phyloP scores from a whole-genome alignment of 2,888 invertebrate species.

The Drosophila ochracea region DNA sequence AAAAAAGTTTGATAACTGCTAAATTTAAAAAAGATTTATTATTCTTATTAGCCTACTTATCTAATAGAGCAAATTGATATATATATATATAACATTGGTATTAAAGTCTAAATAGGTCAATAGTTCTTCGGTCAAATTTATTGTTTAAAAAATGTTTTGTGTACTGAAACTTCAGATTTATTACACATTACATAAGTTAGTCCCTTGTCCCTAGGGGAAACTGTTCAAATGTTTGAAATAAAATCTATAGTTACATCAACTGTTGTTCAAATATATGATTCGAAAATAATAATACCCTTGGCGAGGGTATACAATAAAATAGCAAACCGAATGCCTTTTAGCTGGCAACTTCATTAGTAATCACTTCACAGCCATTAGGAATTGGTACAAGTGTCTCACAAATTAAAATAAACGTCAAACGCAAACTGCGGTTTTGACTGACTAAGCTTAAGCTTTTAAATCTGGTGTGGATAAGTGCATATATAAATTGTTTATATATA shows the following conservation, averaged over 20 bases:
- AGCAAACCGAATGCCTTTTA: conserved; percentile 45
- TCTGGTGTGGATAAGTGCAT: neutral
- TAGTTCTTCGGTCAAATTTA: neutral
- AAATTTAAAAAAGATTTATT: neutral
- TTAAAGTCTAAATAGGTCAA: no score
- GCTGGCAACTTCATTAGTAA: conserved; percentile 72
- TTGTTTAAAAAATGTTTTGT: neutral
- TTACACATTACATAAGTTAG: fast-evolving
- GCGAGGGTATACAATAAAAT: conserved; percentile 16
- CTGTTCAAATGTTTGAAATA: neutral
- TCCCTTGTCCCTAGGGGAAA: no score
- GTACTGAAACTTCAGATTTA: neutral
- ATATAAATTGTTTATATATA: neutral
- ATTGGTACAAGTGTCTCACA: conserved; percentile 72
- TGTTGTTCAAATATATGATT: neutral
- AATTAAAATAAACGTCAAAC: conserved; percentile 8
- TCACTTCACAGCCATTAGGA: conserved; percentile 77
- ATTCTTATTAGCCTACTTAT: neutral
- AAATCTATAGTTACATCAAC: neutral
- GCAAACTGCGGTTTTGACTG: neutral
- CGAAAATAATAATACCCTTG: neutral
- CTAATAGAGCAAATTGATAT: neutral
- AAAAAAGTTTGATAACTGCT: no score
- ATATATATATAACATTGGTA: neutral
- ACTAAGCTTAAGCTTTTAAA: neutral